Evolutionary conservation across 2,113 vertebrate species (phyloP).

Genomic region (Macroglossus sobrinus): DNA sequence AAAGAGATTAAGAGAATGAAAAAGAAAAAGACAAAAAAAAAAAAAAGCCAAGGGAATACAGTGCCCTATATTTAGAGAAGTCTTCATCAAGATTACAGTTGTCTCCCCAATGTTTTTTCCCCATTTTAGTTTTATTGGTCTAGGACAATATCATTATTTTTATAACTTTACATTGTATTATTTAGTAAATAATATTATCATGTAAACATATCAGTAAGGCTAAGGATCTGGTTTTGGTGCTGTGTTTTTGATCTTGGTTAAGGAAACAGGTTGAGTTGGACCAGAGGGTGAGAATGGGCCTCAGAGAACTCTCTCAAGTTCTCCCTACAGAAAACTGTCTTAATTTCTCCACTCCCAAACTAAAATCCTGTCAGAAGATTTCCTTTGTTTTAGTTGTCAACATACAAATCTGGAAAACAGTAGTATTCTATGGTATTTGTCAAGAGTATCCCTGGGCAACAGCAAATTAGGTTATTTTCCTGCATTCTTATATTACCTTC

Average conservation of each 20-base stretch:
- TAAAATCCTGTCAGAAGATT: background rate
- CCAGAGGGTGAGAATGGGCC: background rate
- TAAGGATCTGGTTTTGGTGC: background rate
- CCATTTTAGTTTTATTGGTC: background rate
- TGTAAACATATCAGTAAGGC: background rate
- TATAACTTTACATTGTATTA: background rate
- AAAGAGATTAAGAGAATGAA: background rate
- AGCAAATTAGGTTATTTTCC: background rate
- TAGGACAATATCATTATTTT: background rate
- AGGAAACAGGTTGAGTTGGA: background rate
- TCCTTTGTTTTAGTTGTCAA: background rate
- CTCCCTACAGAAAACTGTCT: background rate
- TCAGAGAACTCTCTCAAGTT: background rate
- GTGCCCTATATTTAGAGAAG: background rate
- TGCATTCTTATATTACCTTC: background rate
- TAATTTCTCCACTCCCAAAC: background rate
- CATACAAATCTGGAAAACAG: background rate
- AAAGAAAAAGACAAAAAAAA: background rate
- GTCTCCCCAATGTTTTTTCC: background rate
- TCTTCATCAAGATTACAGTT: background rate
- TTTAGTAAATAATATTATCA: background rate
- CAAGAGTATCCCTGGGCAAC: background rate
- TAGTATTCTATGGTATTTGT: background rate
- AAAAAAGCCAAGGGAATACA: background rate
- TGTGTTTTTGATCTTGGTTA: background rate